Base-by-base conservation (phyloP, 2,113 vertebrate genomes). In the Prunella himalayana region DNA sequence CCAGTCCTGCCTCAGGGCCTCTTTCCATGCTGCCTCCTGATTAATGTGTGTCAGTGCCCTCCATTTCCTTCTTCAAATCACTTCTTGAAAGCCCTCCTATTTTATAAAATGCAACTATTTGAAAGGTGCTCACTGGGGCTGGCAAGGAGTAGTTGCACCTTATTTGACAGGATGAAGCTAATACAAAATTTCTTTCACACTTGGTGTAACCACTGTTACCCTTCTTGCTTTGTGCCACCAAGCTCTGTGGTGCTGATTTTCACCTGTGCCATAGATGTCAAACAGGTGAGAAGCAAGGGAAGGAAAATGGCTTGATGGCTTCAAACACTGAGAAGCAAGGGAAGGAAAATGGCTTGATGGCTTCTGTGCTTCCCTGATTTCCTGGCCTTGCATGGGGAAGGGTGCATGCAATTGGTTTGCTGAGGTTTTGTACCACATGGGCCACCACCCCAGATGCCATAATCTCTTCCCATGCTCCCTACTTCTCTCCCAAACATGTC, bases 51-150 rank as follows among this genome's bases (percentile, higher is more conserved):
- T 97, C 95, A 93, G 37, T 93, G 92, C 92, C 92, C 95, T 93
- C 94, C 92, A 94, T 94, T 97, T 97, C 93, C 95, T 96, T 94
- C 88, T 96, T 91, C 90, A 92, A 93, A 96, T 92, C 90, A 88
- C 93, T 88, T 75, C 68, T 96, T 94, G 92, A 94, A 95, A 93
- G 64, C 56, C 72, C 51, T 90, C 82, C 90, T 95, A 76, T 79
- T 92, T 81, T n/a, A 75, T 59, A 92, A 88, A 96, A 88, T 53
- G 82, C 61, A 92, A 19, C 47, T 70, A 83, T 90, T 85, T 92
- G 50, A 47, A 79, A 83, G 51, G 35, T 86, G 50, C 28, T 90
- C 44, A 14, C 75, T 63, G 35, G 49, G 56, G 25, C 60, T 86
- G 56, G n/a, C 2, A 0, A 78, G 68, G 23, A 93, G 37, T 39